These are phyloP conservation scores for Colossoma macropomum DNA, from an alignment of 2,113 vertebrate species.

Conservation along the genomic window DNA sequence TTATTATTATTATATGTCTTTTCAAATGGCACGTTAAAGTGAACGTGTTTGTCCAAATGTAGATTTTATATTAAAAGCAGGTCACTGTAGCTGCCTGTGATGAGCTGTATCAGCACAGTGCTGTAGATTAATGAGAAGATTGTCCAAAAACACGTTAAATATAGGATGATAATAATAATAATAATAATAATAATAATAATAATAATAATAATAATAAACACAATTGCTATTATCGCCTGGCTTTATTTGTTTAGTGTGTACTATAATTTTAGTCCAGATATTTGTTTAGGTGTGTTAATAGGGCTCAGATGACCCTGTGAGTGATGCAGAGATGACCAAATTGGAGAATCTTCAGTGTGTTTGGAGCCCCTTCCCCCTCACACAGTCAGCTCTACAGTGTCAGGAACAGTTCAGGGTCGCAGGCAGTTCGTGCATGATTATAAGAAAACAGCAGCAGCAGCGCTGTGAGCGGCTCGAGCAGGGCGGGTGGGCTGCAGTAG, in stretches of 20 bases:
- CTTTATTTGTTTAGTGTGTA: no score
- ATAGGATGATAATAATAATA: constrained; percentile 3
- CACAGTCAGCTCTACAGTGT: background rate
- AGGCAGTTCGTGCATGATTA: background rate
- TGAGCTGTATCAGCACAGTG: no score
- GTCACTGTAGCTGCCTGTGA: no score
- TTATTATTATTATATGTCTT: no score
- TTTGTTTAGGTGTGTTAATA: background rate
- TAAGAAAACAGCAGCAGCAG: background rate
- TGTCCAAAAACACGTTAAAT: no score
- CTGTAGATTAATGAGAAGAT: no score
- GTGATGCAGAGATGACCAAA: background rate
- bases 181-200: constrained; percentile 19
- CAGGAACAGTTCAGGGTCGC: background rate
- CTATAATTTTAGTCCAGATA: no score
- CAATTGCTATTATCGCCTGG: background rate
- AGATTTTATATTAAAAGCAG: no score
- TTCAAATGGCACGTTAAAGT: no score
- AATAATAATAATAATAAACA: constrained; percentile 4
- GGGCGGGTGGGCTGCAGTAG: no score
- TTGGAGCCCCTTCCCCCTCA: background rate
- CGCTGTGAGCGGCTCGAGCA: no score
- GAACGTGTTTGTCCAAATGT: no score
- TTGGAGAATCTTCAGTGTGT: background rate
- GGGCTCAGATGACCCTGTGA: background rate